Base-by-base conservation (phyloP, 2,113 vertebrate species). In the Rhinopomastus cyanomelas region DNA sequence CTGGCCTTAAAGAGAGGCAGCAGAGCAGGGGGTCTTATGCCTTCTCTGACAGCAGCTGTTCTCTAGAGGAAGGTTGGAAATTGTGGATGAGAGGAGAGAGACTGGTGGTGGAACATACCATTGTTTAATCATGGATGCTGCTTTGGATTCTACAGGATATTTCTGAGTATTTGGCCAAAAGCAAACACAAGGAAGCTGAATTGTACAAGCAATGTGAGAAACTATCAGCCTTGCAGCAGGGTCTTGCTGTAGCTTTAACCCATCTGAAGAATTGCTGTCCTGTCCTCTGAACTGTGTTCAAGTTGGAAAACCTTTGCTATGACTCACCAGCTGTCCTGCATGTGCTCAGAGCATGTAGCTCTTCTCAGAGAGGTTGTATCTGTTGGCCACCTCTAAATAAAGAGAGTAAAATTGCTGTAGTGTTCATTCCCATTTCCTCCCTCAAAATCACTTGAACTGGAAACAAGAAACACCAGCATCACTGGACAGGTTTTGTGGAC, bases 171-270 rank as follows among this genome's bases (percentile, higher is more conserved):
- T 62, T 91, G 81, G 52, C 55, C 1, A 0, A 80, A 87, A 89
- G 88, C 51, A 72, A 84, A 55, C 37, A 86, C 57, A 42, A 4
- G 48, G 79, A 87, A 85, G 66, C 52, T 27, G 69, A 86, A 80
- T 77, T 0, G 1, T 39, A 52, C 39, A 71, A 74, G 62, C 44
- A 83, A 66, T 16, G 9, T 72, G 73, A 92, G 74, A 81, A 88
- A n/a, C 1, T 3, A 37, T 74, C 53, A 42, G 46, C 73, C 81
- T 73, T 91, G 77, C 66, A 83, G 71, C 76, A 72, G 59, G 29
- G 61, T 84, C 80, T 52, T 87, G 37, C 82, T 78, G 69, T 48
- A 77, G 44, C 88, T 94, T 81, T 75, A 52, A 94, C 48, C 60
- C 73, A 34, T 83, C 60, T 81, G 36, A 62, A 81, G 90, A n/a